Base-by-base conservation (phyloP, 2,888 invertebrate species). In the Sesamia inferens region DNA sequence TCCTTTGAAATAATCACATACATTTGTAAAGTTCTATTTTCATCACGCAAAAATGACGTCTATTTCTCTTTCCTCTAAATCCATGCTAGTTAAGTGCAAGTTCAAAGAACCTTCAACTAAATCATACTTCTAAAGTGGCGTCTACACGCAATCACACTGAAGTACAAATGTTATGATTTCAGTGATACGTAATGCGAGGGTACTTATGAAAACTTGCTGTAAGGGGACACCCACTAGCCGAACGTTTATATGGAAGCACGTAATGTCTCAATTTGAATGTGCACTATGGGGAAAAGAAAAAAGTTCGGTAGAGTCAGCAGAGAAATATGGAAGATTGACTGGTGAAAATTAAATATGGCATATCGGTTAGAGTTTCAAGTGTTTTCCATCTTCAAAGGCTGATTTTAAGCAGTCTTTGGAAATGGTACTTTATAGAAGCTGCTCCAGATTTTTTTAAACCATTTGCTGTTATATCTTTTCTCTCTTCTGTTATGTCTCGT, bases 241-340 rank as follows among this genome's bases (percentile, higher is more conserved):
- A 83, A 80, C 82, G 88, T 92, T 90, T 89, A 90, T 92, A 89
- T 89, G 89, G 88, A 92, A 91, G 89, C 89, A 89, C 90, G 93
- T 92, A 93, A 95, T 94, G 94, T 94, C 94, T 94, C 94, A 94
- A 95, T 95, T 91, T 88, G 88, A 93, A 92, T 91, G 88, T 87
- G 88, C 88, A 90, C 91, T 92, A 91, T 88, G 88, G 90, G 91
- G 90, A 93, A 94, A 93, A 94, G 89, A 93, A 92, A 89, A 90
- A 93, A 91, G 88, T 87, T 78, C 39, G 63, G 93, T 92, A 95
- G 80, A 22, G 94, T 87, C 85, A 57, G 92, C 93, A 93, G 22
- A 85, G 54, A 72, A 80, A 79, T 58, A 19, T 44, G n/a, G 14
- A 57, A 44, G 16, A 42, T 19, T 16, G n/a, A 11, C 1, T 44